A percentile compares a stretch with the other conserved stretches of the same genome.
phyloP scores from a whole-genome alignment of 1,140 invertebrate species.

The Hirudo medicinalis region DNA sequence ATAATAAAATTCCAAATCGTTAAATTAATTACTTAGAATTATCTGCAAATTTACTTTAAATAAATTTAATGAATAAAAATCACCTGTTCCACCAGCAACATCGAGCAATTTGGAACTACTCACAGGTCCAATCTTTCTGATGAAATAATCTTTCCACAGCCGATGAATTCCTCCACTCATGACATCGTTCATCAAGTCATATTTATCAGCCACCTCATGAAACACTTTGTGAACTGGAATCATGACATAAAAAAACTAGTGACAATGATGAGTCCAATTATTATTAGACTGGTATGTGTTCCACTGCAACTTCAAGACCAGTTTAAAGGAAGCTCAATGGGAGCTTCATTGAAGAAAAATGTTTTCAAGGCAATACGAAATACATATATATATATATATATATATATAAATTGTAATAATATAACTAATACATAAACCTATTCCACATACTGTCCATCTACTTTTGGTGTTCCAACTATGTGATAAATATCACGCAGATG shows the following conservation, averaged over 20 bases:
- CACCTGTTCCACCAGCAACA: slow-evolving; percentile 84
- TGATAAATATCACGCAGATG: no score
- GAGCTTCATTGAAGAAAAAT: no score
- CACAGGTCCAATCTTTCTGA: slow-evolving; percentile 61
- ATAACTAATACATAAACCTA: no score
- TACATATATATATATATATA: no score
- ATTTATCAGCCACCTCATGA: slow-evolving; percentile 79
- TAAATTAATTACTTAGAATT: neutral
- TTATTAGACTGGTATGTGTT: neutral
- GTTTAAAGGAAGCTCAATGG: no score
- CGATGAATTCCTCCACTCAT: slow-evolving; percentile 91
- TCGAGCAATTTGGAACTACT: slow-evolving; percentile 70
- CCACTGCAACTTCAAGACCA: no score
- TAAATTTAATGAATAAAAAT: slow-evolving; percentile 4
- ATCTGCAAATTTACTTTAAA: neutral
- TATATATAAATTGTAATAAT: no score
- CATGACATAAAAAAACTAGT: neutral
- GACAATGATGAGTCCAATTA: neutral
- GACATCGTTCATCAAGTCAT: slow-evolving; percentile 95
- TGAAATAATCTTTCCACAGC: slow-evolving; percentile 90
- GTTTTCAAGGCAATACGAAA: no score
- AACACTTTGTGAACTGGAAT: slow-evolving; percentile 79
- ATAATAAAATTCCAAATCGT: no score
- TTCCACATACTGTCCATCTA: no score
- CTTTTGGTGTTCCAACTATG: no score